Conservation (phyloP, 2,888 invertebrate genomes). For the Cetonia aurata region DNA sequence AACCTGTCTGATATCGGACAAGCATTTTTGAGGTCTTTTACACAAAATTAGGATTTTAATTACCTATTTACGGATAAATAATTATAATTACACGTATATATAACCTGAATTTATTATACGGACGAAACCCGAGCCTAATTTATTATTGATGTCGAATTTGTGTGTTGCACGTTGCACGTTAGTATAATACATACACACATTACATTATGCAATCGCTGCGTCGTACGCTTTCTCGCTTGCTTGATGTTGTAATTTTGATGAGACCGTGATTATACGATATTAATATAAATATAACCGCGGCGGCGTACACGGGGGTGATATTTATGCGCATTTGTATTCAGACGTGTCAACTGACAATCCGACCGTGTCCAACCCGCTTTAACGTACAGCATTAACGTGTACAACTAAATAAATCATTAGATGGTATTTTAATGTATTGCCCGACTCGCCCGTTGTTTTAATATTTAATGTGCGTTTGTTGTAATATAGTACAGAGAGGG, state of each 20-base stretch:
- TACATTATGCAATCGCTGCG: background rate
- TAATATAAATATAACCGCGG: slow-evolving; percentile 27
- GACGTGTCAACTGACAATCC: slow-evolving; percentile 25
- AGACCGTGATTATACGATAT: slow-evolving; percentile 33
- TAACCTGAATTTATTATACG: slow-evolving; percentile 23
- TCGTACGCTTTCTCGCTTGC: background rate
- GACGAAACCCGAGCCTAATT: slow-evolving; percentile 12
- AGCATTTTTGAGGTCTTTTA: no score
- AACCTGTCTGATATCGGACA: no score
- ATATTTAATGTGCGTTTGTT: slow-evolving; percentile 39
- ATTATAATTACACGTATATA: slow-evolving; percentile 3
- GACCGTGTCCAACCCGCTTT: slow-evolving; percentile 32
- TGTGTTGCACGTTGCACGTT: background rate
- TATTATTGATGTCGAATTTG: slow-evolving; percentile 29
- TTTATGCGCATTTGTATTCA: slow-evolving; percentile 50
- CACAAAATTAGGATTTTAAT: background rate
- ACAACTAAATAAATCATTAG: slow-evolving; percentile 55
- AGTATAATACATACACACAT: background rate
- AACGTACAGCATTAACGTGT: slow-evolving; percentile 32
- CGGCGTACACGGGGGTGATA: slow-evolving; percentile 37
- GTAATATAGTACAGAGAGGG: background rate
- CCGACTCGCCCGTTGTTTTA: slow-evolving; percentile 35
- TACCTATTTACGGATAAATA: background rate
- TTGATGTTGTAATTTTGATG: slow-evolving; percentile 33
- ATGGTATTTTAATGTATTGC: slow-evolving; percentile 50